Percentiles rank a stretch among this genome's conserved stretches.
Evolutionary conservation across 2,113 vertebrate species (phyloP).

Genomic region (Emydocephalus ijimae): DNA sequence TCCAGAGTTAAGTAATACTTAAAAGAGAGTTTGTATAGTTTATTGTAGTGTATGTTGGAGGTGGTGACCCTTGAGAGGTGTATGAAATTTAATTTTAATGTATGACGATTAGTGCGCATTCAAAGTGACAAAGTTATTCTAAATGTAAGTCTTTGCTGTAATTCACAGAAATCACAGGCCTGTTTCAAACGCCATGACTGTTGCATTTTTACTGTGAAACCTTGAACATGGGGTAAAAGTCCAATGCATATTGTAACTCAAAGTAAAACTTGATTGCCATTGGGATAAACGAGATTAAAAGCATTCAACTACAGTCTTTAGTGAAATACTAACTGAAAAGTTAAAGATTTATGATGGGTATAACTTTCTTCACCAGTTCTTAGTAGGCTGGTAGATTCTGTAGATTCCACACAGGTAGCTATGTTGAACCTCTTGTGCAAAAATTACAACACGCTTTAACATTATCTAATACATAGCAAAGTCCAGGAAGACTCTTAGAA

Average conservation of each 20-base stretch:
- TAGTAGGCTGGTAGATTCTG: neutral
- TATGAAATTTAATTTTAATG: too few relatives aligned
- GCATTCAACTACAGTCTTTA: neutral
- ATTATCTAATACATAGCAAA: neutral
- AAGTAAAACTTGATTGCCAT: neutral
- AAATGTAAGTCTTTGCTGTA: neutral
- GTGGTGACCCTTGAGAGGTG: too few relatives aligned
- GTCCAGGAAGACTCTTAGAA: neutral
- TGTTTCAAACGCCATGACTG: neutral
- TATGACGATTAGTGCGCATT: too few relatives aligned
- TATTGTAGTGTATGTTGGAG: too few relatives aligned
- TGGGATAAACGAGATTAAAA: neutral
- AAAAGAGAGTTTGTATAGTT: neutral
- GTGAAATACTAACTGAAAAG: neutral
- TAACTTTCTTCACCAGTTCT: neutral
- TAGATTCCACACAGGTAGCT: neutral
- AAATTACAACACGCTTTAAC: neutral
- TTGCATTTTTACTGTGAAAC: neutral
- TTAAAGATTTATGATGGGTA: neutral
- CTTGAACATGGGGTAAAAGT: neutral
- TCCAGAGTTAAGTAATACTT: neutral
- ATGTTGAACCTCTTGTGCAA: neutral
- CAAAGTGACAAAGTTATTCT: too few relatives aligned
- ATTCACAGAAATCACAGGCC: too few relatives aligned
- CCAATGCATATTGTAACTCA: neutral